Evolutionary conservation across 2,888 invertebrate genomes (phyloP).

Genomic region (Epirrita christyi): DNA sequence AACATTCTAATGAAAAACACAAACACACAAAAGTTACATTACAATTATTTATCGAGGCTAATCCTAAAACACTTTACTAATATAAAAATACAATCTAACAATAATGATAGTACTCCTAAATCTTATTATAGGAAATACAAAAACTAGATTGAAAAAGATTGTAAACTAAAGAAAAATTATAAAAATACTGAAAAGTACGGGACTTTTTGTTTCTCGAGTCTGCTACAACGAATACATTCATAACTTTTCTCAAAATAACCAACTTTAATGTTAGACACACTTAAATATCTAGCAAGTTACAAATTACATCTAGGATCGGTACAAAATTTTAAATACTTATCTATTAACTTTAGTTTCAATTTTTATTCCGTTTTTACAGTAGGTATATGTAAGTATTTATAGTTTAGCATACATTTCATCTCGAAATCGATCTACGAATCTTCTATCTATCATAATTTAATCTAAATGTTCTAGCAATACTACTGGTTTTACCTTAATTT

Average conservation of each 20-base stretch:
- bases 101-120: constrained; percentile 28
- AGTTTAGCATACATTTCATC: constrained; percentile 29
- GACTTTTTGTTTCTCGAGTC: constrained; percentile 35
- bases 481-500: constrained; percentile 25
- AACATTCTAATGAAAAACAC: constrained; percentile 19
- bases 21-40: constrained; percentile 13
- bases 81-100: constrained; percentile 31
- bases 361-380: too few relatives aligned
- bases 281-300: constrained; percentile 33
- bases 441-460: constrained; percentile 54
- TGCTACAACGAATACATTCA: constrained; percentile 32
- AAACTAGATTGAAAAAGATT: constrained; percentile 25
- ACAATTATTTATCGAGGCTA: constrained; percentile 15
- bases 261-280: constrained; percentile 23
- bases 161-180: constrained; percentile 16
- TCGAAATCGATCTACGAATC: constrained; percentile 48
- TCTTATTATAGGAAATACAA: constrained; percentile 24
- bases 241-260: constrained; percentile 10
- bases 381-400: too few relatives aligned
- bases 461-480: constrained; percentile 65
- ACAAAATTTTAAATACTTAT: neutral
- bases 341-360: constrained; percentile 6
- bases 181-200: constrained; percentile 16
- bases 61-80: constrained; percentile 33
- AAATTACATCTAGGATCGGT: constrained; percentile 18